Conservation (phyloP, 2,888 invertebrate genomes). For the Macrosiphum euphorbiae region DNA sequence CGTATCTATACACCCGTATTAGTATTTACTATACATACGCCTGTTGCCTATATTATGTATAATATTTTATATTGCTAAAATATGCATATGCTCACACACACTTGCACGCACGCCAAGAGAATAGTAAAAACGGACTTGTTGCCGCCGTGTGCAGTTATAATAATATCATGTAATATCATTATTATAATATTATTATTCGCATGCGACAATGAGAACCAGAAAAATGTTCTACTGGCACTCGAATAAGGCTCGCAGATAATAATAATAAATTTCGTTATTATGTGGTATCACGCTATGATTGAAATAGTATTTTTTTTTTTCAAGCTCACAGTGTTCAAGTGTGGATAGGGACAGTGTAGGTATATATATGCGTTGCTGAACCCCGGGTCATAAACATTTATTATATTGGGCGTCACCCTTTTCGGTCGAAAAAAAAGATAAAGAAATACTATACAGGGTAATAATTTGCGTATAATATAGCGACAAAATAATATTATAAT, state of each 20-base stretch:
- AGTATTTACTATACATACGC: neutral
- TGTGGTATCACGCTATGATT: neutral
- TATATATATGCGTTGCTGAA: neutral
- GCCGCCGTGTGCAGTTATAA: neutral
- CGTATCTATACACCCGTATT: neutral
- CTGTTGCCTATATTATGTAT: neutral
- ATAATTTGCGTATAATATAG: neutral
- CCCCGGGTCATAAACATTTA: neutral
- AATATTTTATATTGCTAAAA: neutral
- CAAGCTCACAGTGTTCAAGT: neutral
- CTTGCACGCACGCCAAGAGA: neutral
- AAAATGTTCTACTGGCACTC: neutral
- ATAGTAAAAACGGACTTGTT: conserved; percentile 13
- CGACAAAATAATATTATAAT: neutral
- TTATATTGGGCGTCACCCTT: conserved; percentile 3
- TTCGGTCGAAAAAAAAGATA: neutral
- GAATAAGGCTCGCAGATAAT: neutral
- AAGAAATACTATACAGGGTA: neutral
- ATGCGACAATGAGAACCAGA: neutral
- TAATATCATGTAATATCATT: neutral
- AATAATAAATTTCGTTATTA: neutral
- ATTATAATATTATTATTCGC: neutral
- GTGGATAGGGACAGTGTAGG: neutral
- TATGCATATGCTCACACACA: neutral
- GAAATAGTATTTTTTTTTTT: neutral